Conservation (phyloP, 2,113 vertebrate genomes). For the Lasiurus cinereus region DNA sequence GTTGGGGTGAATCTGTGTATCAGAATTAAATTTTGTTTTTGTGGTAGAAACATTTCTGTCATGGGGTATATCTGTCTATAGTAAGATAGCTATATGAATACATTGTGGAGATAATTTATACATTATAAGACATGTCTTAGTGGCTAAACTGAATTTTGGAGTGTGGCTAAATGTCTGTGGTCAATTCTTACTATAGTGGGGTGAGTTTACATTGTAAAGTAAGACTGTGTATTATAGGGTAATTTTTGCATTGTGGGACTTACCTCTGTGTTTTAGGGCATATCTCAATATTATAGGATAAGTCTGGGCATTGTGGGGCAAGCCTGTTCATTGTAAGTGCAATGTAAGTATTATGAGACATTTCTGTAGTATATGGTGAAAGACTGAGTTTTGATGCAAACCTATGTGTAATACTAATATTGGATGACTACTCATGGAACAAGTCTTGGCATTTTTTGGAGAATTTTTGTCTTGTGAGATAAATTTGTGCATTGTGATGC, state of each 20-base stretch:
- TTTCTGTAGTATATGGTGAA: not conserved
- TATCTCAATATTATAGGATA: not conserved
- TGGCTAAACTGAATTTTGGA: not conserved
- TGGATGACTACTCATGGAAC: not conserved
- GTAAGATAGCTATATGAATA: not conserved
- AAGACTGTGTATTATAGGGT: not conserved
- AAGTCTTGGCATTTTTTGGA: not conserved
- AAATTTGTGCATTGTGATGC: not conserved
- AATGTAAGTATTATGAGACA: not conserved
- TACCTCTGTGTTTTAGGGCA: not conserved
- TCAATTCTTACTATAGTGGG: not conserved
- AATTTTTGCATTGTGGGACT: not conserved
- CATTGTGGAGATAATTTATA: not conserved
- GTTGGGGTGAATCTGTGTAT: not conserved
- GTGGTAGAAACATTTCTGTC: not conserved
- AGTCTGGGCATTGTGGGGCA: not conserved
- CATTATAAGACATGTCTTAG: not conserved
- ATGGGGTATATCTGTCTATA: not conserved
- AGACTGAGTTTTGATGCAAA: slow-evolving; percentile 20
- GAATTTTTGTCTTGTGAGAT: not conserved
- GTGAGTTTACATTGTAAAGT: not conserved
- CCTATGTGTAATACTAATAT: not conserved
- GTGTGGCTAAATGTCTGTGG: not conserved
- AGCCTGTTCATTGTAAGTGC: not conserved
- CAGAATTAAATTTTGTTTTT: not conserved